phyloP scores from a whole-genome alignment of 2,888 invertebrate species.

The Nemotelus pantherinus region DNA sequence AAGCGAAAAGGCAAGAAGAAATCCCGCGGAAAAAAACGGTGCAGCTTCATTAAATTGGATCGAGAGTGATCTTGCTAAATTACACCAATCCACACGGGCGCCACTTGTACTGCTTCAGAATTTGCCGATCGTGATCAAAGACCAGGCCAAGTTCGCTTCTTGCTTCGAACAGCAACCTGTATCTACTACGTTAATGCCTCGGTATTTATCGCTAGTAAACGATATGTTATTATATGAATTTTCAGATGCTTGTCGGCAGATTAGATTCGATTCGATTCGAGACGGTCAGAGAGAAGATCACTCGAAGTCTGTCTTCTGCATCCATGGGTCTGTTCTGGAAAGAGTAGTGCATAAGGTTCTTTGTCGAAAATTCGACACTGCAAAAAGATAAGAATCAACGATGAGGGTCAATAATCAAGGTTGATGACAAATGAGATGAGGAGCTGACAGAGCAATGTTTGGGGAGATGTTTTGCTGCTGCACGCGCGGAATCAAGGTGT shows the following conservation, averaged over 20 bases:
- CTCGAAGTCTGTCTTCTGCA: too few species aligned
- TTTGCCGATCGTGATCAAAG: constrained; percentile 17
- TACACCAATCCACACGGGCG: constrained; percentile 13
- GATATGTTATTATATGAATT: background rate
- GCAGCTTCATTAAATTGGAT: background rate
- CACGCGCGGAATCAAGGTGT: too few species aligned
- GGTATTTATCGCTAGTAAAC: background rate
- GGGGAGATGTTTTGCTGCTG: too few species aligned
- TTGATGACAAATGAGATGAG: too few species aligned
- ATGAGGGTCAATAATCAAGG: too few species aligned
- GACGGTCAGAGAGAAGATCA: too few species aligned
- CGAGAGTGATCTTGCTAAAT: constrained; percentile 15
- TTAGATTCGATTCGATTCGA: background rate
- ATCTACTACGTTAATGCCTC: background rate
- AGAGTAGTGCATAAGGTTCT: too few species aligned
- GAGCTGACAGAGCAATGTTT: too few species aligned
- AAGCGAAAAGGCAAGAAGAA: background rate
- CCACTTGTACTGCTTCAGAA: constrained; percentile 31
- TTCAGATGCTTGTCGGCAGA: background rate
- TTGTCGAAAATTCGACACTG: too few species aligned
- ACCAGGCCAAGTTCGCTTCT: background rate
- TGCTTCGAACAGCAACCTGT: background rate
- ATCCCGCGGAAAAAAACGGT: background rate
- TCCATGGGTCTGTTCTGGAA: too few species aligned
- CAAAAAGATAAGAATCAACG: too few species aligned